Evolutionary conservation across 2,888 invertebrate species (phyloP).

Genomic region (Lasioglossum pauxillum): DNA sequence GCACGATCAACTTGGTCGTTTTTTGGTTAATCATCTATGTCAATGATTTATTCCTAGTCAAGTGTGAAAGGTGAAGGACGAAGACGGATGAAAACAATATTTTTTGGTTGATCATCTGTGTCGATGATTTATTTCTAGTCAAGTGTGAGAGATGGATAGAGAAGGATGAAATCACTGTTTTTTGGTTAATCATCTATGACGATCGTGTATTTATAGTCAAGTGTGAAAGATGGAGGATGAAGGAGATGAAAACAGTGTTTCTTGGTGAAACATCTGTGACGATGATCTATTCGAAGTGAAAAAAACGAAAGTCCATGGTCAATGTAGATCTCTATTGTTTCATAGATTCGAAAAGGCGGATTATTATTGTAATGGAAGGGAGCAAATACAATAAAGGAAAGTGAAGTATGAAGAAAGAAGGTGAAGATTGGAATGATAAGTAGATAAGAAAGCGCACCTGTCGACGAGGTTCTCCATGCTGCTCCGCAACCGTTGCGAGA

Average conservation of each 20-base stretch:
- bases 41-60: not conserved
- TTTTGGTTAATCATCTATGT: not conserved
- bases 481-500: slow-evolving; percentile 87
- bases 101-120: not conserved
- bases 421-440: not conserved
- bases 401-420: not conserved
- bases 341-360: no score
- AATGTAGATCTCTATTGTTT: no score
- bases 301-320: no score
- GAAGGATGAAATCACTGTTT: not conserved
- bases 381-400: not conserved
- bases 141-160: no score
- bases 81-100: not conserved
- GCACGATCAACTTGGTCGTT: not conserved
- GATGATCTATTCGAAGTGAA: not conserved
- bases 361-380: no score
- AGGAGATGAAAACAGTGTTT: not conserved
- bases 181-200: not conserved
- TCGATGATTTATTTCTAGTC: no score
- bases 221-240: no score
- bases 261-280: not conserved
- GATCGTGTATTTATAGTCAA: not conserved
- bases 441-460: slow-evolving; percentile 83
- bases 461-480: slow-evolving; percentile 93
- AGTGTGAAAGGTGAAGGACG: not conserved